Evolutionary conservation across 2,797 vertebrate genomes (phyloP), one percentile per base, ranked within the genome.

Genomic region (Chrysocyon brachyurus): DNA sequence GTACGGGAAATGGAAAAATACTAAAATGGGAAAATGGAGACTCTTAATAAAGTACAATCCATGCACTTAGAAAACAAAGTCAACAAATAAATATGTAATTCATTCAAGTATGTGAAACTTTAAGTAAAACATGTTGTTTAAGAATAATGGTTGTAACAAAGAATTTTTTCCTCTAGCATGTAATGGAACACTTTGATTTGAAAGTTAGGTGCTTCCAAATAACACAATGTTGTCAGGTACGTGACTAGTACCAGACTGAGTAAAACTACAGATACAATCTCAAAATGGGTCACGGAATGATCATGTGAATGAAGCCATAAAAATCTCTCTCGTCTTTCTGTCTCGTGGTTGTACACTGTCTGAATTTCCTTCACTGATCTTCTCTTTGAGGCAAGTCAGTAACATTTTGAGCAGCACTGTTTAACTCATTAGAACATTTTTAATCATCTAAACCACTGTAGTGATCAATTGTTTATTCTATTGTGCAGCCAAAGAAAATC

Each of bases 321-420:
- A 36, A 87, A 87, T 5, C 15, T 61, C 33, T 79, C n/a, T n/a
- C 3, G 21, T 12, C 31, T 49, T 75, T 31, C 40, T 24, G 72
- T 36, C 28, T 49, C 1, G 1, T 0, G 15, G 3, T 14, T 56
- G 3, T 1, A n/a, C 1, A 16, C 1, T 6, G 4, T 85, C 64
- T 61, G 49, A 56, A 61, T 4, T 31, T 31, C 33, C 56, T 56
- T 5, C 9, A 36, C 2, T 15, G 59, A 0, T 3, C 66, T 24
- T 26, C 11, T 14, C 22, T 85, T 15, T 14, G 28, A 70, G 31
- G 52, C 12, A 9, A 70, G 31, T n/a, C 33, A n/a, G 19, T 22
- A 28, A 56, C 4, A 7, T 57, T 68, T 17, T 1, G 12, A 31
- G 21, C 19, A 87, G 14, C 9, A 63, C 21, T 7, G 63, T n/a